Evolutionary conservation across 2,888 invertebrate species (phyloP), one percentile per base, ranked within the genome.

Genomic region (Metopia argyrocephala): DNA sequence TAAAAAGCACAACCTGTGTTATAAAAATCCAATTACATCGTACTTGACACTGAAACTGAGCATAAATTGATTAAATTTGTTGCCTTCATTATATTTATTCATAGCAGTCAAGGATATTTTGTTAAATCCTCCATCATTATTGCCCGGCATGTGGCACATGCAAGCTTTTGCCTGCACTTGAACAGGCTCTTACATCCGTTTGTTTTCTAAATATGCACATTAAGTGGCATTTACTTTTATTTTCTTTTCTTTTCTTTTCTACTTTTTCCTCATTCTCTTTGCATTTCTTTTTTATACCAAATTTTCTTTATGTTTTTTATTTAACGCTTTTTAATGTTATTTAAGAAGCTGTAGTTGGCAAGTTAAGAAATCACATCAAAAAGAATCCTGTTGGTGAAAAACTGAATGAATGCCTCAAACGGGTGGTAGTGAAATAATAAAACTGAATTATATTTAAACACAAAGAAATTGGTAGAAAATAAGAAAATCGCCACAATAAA

Each of bases 161-260:
- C 56, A 25, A 52, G n/a, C 59, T 61, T 61, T 31, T 46, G 23
- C 45, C 61, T 71, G 73, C 62, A 61, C 66, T 82, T 76, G 54
- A 69, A 65, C 38, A 12, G 52, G 66, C 38, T 85, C 84, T 84
- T 83, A 83, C 70, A 27, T 25, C 46, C 52, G 20, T 54, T 76
- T 76, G 54, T 57, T 15, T 38, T 38, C 38, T 79, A 73, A 69
- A 52, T 76, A 66, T 71, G 52, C 71, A 78, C 73, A 84, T 87
- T 88, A 88, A 89, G 87, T 86, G 87, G 86, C 87, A 87, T 88
- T 88, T 86, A 86, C 86, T 85, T 69, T 76, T 56, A 59, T 59
- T 59, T 59, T 56, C n/a, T 64, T 73, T 65, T 21, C n/a, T 25
- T 48, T 21, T 5, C 5, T n/a, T 21, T 45, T n/a, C 2, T n/a